A percentile compares a stretch with the other conserved stretches of the same genome.
These are phyloP conservation scores for Pandemis heparana DNA, from an alignment of 2,888 invertebrate species.

Conservation along the genomic window DNA sequence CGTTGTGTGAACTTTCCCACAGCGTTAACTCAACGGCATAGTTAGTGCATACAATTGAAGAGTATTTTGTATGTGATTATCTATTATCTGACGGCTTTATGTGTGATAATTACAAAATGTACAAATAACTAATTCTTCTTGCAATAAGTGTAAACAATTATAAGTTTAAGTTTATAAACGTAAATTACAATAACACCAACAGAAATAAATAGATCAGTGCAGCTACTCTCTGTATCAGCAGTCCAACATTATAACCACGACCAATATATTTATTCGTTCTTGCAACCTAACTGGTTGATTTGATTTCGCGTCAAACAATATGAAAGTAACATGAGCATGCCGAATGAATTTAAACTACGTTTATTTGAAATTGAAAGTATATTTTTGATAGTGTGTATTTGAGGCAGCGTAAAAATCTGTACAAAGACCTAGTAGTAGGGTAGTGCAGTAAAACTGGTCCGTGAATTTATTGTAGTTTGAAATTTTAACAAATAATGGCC, in stretches of 20 bases:
- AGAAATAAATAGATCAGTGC: not conserved
- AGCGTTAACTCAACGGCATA: conserved; percentile 52
- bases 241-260: conserved; percentile 9
- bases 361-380: conserved; percentile 19
- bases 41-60: conserved; percentile 49
- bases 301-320: conserved; percentile 56
- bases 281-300: conserved; percentile 50
- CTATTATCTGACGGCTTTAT: conserved; percentile 26
- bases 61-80: conserved; percentile 52
- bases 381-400: not conserved
- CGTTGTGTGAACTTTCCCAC: conserved; percentile 78
- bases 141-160: not conserved
- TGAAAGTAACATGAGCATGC: conserved; percentile 50
- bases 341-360: conserved; percentile 44
- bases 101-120: conserved; percentile 21
- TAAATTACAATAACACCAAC: not conserved
- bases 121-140: not conserved
- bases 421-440: too few species aligned
- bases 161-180: not conserved
- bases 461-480: too few species aligned
- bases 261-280: conserved; percentile 35
- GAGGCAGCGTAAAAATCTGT: too few species aligned
- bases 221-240: conserved; percentile 2
- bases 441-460: too few species aligned
- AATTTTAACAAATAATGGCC: too few species aligned